phyloP scores from a whole-genome alignment of 2,113 vertebrate species.

The Corythoichthys haematopterus region DNA sequence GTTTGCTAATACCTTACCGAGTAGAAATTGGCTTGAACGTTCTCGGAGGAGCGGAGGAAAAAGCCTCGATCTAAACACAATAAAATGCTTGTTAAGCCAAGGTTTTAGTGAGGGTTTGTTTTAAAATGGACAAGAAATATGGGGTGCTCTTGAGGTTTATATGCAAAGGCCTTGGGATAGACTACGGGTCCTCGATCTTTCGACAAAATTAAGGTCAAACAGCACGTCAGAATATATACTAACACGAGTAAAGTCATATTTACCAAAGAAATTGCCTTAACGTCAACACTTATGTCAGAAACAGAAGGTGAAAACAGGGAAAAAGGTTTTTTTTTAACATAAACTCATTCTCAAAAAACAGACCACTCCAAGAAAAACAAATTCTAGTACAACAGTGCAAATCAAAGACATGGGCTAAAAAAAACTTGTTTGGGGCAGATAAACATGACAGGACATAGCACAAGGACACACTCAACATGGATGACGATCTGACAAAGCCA shows the following conservation, averaged over 20 bases:
- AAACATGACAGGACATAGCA: too few species aligned
- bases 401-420: too few species aligned
- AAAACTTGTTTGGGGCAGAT: too few species aligned
- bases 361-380: too few species aligned
- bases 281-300: too few species aligned
- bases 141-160: not conserved
- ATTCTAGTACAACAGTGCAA: too few species aligned
- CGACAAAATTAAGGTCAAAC: not conserved
- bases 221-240: not conserved
- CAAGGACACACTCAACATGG: too few species aligned
- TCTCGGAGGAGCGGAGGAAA: conserved; percentile 10
- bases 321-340: too few species aligned
- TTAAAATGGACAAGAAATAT: conserved; percentile 12
- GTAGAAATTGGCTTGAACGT: conserved; percentile 1
- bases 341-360: too few species aligned
- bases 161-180: not conserved
- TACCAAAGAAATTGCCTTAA: not conserved
- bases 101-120: conserved; percentile 1
- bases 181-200: not conserved
- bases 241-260: not conserved
- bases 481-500: too few species aligned
- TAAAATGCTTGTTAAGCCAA: conserved; percentile 29
- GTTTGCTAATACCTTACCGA: not conserved
- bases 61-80: conserved; percentile 18
- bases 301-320: too few species aligned